phyloP scores from a whole-genome alignment of 2,113 vertebrate genomes.

The Chlorocebus sabaeus region DNA sequence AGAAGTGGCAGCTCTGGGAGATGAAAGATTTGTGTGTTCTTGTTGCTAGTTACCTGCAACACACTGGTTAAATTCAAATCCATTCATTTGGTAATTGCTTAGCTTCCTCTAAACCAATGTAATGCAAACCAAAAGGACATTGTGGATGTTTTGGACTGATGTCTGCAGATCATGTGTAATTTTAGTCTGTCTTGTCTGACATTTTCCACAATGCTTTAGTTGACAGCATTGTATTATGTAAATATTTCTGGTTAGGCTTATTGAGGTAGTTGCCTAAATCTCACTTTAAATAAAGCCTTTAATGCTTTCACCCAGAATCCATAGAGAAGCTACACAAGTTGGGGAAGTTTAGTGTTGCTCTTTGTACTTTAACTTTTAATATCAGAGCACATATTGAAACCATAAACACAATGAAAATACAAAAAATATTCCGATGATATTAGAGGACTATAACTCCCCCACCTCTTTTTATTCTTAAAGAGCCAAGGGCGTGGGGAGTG shows the following conservation, averaged over 20 bases:
- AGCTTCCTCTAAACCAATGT: not conserved
- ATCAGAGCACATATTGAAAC: slow-evolving; percentile 85
- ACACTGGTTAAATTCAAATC: not conserved
- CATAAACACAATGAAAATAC: slow-evolving; percentile 84
- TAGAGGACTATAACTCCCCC: slow-evolving; percentile 76
- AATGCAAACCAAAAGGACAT: slow-evolving; percentile 8
- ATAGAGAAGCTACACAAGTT: not conserved
- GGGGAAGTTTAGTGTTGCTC: slow-evolving; percentile 17
- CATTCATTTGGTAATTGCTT: not conserved
- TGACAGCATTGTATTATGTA: not conserved
- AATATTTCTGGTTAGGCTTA: slow-evolving; percentile 24
- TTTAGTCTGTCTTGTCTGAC: not conserved
- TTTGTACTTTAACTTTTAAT: slow-evolving; percentile 80
- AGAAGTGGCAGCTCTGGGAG: not conserved
- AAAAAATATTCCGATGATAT: slow-evolving; percentile 79
- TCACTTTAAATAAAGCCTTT: slow-evolving; percentile 34
- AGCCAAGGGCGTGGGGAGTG: slow-evolving; percentile 54
- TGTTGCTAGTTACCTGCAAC: slow-evolving; percentile 19
- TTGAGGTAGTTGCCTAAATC: not conserved
- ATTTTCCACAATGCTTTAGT: not conserved
- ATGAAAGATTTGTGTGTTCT: not conserved
- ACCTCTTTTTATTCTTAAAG: slow-evolving; percentile 75
- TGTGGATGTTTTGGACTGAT: not conserved
- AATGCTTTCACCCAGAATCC: slow-evolving; percentile 7
- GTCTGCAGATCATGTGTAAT: not conserved